Evolutionary conservation across 2,113 vertebrate species (phyloP).

Genomic region (Elachura formosa): DNA sequence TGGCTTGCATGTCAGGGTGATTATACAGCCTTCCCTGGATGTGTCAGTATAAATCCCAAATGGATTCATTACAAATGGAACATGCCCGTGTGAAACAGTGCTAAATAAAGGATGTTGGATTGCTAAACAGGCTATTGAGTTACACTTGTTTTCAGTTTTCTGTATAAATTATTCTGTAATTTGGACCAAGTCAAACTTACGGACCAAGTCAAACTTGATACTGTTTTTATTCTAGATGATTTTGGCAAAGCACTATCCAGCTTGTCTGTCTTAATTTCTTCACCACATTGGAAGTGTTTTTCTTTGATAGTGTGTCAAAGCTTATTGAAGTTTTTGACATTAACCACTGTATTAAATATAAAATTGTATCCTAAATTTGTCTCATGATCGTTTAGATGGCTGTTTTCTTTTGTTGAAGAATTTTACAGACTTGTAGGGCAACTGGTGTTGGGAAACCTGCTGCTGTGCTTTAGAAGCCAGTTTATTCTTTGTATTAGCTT

Average conservation of each 20-base stretch:
- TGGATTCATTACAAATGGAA: neutral
- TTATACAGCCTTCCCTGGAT: neutral
- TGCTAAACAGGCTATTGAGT: neutral
- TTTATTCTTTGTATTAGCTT: neutral
- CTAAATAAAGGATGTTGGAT: neutral
- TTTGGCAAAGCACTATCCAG: neutral
- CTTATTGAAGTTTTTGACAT: slow-evolving; percentile 18
- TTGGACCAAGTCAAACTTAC: too few species aligned
- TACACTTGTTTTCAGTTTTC: neutral
- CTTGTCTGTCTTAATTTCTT: neutral
- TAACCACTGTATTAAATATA: slow-evolving; percentile 23
- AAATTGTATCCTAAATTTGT: slow-evolving; percentile 30
- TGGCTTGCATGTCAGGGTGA: neutral
- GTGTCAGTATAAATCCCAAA: neutral
- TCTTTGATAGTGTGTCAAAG: neutral
- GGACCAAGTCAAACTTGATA: neutral
- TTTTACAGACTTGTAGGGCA: slow-evolving; percentile 30
- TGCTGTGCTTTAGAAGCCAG: slow-evolving; percentile 9
- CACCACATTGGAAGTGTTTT: neutral
- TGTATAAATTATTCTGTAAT: neutral
- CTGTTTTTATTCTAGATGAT: neutral
- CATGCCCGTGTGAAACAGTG: neutral
- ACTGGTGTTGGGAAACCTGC: slow-evolving; percentile 25
- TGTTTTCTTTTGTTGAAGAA: slow-evolving; percentile 28
- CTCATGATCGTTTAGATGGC: neutral